phyloP scores from a whole-genome alignment of 2,888 invertebrate genomes.

The Drosophila mulleri region DNA sequence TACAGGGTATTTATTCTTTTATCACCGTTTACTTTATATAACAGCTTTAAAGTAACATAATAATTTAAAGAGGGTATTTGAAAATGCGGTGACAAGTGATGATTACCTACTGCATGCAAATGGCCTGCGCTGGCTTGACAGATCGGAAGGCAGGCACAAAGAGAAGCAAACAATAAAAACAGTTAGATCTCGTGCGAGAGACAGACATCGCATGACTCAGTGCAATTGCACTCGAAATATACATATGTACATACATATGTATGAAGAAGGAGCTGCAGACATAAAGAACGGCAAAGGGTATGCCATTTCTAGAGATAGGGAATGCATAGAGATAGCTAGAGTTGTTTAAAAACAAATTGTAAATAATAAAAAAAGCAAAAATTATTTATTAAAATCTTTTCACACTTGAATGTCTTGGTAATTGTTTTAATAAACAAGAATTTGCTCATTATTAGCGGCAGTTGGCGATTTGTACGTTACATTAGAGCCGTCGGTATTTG shows the following conservation, averaged over 20 bases:
- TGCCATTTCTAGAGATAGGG: no score
- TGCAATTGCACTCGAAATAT: conserved; percentile 7
- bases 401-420: not conserved
- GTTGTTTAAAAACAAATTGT: not conserved
- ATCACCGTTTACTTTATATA: not conserved
- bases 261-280: not conserved
- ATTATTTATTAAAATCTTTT: not conserved
- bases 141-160: not conserved
- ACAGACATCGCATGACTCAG: not conserved
- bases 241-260: not conserved
- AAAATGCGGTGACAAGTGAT: not conserved
- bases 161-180: conserved; percentile 2
- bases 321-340: not conserved
- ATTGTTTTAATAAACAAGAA: conserved; percentile 18
- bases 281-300: not conserved
- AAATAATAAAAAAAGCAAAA: not conserved
- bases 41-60: not conserved
- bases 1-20: not conserved
- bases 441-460: not conserved
- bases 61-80: not conserved
- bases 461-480: conserved; percentile 26
- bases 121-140: not conserved
- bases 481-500: conserved; percentile 26
- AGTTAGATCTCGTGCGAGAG: conserved; percentile 1
- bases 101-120: not conserved